phyloP scores from a whole-genome alignment of 2,113 vertebrate species.

The Actenoides lindsayi region DNA sequence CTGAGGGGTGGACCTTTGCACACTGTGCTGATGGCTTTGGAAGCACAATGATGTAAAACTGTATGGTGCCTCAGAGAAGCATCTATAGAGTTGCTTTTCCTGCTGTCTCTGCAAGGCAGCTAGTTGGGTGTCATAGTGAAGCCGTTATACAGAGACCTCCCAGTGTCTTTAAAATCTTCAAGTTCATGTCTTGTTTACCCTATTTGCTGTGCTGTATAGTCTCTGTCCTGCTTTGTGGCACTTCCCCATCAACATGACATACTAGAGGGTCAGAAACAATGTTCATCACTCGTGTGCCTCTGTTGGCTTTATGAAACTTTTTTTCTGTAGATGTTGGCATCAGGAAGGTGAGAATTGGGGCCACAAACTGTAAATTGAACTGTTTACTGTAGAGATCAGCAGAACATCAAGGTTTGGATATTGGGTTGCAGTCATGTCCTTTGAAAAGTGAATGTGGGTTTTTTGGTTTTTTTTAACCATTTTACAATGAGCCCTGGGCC shows the following conservation, averaged over 20 bases:
- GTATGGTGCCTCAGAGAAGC: rapidly evolving
- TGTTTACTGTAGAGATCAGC: not conserved
- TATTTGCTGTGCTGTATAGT: not conserved
- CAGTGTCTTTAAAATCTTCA: not conserved
- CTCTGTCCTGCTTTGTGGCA: not conserved
- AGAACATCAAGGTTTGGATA: not conserved
- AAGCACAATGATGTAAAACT: not conserved
- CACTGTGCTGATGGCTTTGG: not conserved
- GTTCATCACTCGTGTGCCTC: not conserved
- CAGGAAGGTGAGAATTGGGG: not conserved
- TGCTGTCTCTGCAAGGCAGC: not conserved
- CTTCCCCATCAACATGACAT: not conserved
- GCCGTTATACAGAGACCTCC: not conserved
- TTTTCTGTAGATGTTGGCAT: not conserved
- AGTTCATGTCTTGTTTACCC: not conserved
- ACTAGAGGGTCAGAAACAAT: not conserved
- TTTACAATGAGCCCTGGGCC: not conserved
- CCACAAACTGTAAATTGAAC: not conserved
- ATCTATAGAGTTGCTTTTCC: not conserved
- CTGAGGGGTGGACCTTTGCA: not conserved
- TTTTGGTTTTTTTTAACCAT: no score
- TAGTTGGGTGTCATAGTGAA: not conserved
- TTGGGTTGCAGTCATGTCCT: not conserved
- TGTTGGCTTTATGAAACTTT: not conserved
- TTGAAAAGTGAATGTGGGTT: not conserved